phyloP scores from a whole-genome alignment of 2,888 invertebrate species.

The Erebia epiphron region DNA sequence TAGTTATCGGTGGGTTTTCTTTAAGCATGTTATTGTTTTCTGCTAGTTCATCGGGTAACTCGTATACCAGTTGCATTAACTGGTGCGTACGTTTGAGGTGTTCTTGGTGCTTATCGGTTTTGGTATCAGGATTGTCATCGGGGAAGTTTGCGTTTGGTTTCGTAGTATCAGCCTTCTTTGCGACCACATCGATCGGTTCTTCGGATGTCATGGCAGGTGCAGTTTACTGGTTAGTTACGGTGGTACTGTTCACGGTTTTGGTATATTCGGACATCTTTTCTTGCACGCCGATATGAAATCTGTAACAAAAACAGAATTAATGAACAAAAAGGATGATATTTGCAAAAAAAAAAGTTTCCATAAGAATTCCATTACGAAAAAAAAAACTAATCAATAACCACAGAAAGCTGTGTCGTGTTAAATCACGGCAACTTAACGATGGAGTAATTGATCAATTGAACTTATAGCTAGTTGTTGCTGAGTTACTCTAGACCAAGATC shows the following conservation, averaged over 20 bases:
- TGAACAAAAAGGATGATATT: neutral
- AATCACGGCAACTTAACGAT: neutral
- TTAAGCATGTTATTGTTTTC: conserved; percentile 75
- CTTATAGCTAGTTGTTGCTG: neutral
- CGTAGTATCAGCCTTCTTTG: conserved; percentile 64
- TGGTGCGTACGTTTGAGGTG: conserved; percentile 64
- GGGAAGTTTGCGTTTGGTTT: conserved; percentile 63
- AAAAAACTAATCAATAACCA: conserved; percentile 1
- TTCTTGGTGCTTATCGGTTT: conserved; percentile 54
- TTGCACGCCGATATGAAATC: conserved; percentile 11
- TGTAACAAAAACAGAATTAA: conserved; percentile 32
- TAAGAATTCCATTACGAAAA: too few relatives aligned
- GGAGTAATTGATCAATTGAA: conserved; percentile 9
- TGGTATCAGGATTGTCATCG: conserved; percentile 59
- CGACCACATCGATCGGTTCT: conserved; percentile 70
- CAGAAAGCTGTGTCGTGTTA: neutral
- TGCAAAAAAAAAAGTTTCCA: neutral
- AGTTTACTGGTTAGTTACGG: conserved; percentile 33
- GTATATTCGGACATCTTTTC: conserved; percentile 20
- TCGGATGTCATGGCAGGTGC: conserved; percentile 75
- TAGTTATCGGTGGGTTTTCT: conserved; percentile 76
- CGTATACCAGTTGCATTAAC: conserved; percentile 77
- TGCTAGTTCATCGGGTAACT: conserved; percentile 70
- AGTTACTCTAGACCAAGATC: neutral
- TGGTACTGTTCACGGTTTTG: conserved; percentile 3